A percentile compares a stretch with the other conserved stretches of the same genome.
These are phyloP conservation scores for Pterocles gutturalis DNA, from an alignment of 2,113 vertebrate genomes.

Conservation along the genomic window DNA sequence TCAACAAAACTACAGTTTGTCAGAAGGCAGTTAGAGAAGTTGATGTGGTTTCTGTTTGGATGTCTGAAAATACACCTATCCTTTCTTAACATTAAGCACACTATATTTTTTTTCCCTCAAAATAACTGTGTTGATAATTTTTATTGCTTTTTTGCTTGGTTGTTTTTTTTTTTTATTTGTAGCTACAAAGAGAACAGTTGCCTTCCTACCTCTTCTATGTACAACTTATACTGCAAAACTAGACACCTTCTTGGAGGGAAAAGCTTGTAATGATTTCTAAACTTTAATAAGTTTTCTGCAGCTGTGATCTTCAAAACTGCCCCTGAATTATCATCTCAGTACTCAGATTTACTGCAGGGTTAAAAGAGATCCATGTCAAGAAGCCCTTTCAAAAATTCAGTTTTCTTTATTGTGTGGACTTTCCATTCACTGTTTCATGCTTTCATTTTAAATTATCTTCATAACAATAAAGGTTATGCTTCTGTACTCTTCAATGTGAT, in stretches of 20 bases:
- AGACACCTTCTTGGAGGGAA: not conserved
- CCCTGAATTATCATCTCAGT: not conserved
- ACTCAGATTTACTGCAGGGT: not conserved
- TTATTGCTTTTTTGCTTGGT: not conserved
- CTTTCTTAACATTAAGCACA: rapidly evolving
- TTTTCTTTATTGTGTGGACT: not conserved
- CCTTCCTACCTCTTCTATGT: not conserved
- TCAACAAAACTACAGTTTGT: not conserved
- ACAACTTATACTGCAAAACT: not conserved
- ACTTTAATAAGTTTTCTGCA: not conserved
- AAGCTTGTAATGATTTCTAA: not conserved
- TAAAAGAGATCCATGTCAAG: not conserved
- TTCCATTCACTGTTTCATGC: not conserved
- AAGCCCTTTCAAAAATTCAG: not conserved
- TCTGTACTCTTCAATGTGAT: not conserved
- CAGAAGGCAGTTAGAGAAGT: not conserved
- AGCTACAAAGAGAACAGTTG: not conserved
- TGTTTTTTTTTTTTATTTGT: not conserved
- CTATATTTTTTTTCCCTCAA: not conserved
- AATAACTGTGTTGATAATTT: not conserved
- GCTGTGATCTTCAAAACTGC: not conserved
- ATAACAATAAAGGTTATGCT: not conserved
- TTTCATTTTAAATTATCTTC: constrained; percentile 6
- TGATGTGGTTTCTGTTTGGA: not conserved
- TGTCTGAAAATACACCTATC: not conserved